These are phyloP conservation scores for Eulithis prunata DNA, from an alignment of 2,888 invertebrate species.

Conservation along the genomic window DNA sequence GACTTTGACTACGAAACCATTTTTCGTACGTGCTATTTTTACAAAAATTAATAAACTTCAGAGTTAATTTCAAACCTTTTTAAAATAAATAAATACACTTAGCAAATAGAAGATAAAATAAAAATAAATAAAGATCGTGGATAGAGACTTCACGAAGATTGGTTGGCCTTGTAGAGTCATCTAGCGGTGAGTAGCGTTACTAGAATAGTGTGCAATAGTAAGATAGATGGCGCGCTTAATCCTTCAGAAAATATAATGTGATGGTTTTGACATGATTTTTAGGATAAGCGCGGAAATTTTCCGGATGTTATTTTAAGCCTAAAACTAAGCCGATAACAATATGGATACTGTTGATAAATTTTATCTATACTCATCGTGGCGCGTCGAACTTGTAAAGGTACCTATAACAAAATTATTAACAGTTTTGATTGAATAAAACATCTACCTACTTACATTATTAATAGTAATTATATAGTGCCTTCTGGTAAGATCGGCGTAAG, in stretches of 20 bases:
- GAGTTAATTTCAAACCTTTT: too few species aligned
- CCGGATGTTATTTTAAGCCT: conserved; percentile 31
- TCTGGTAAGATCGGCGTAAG: too few species aligned
- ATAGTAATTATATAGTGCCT: too few species aligned
- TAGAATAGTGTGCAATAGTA: conserved; percentile 19
- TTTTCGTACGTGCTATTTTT: too few species aligned
- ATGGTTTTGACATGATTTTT: not conserved
- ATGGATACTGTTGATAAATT: conserved; percentile 32
- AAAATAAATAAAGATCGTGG: too few species aligned
- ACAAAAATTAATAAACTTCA: too few species aligned
- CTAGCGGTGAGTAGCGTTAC: conserved; percentile 64
- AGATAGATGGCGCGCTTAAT: conserved; percentile 48
- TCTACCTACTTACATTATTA: not conserved
- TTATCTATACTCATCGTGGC: conserved; percentile 28
- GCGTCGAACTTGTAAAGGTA: conserved; percentile 15
- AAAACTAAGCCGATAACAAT: conserved; percentile 28
- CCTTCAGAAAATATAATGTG: not conserved
- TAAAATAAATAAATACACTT: too few species aligned
- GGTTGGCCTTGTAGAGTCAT: conserved; percentile 44
- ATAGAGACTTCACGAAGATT: not conserved
- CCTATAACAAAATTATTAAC: conserved; percentile 4
- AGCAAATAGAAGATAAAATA: too few species aligned
- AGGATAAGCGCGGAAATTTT: conserved; percentile 23
- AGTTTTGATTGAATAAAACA: conserved; percentile 19
- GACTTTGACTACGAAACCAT: too few species aligned